A percentile compares a stretch with the other conserved stretches of the same genome.
Conservation (phyloP, 2,888 invertebrate genomes). For the Cremastobaeus sp. region DNA sequence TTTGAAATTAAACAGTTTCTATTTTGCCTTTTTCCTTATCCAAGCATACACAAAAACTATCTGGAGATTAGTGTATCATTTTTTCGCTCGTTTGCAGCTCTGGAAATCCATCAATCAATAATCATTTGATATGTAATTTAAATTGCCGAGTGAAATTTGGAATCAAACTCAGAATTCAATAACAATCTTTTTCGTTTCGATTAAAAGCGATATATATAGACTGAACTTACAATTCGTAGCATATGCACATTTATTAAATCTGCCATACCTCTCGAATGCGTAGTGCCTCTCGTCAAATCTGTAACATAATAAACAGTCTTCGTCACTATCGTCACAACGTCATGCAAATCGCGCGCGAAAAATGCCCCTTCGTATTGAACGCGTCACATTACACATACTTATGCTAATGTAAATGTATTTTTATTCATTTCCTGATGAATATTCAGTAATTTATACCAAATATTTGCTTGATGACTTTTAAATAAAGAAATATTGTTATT, state of each 20-base stretch:
- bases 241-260: slow-evolving; percentile 39
- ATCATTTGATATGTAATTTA: neutral
- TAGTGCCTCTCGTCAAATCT: slow-evolving; percentile 78
- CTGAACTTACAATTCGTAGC: slow-evolving; percentile 42
- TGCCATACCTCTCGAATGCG: slow-evolving; percentile 77
- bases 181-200: no score
- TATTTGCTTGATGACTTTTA: no score
- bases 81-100: neutral
- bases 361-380: slow-evolving; percentile 34
- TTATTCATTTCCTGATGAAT: slow-evolving; percentile 20
- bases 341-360: slow-evolving; percentile 37
- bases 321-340: slow-evolving; percentile 61
- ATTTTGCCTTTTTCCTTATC: slow-evolving; percentile 18
- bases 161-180: neutral
- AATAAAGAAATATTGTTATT: no score
- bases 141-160: neutral
- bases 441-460: slow-evolving; percentile 19
- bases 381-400: slow-evolving; percentile 31
- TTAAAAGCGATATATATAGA: no score
- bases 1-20: slow-evolving; percentile 41
- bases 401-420: slow-evolving; percentile 31
- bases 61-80: slow-evolving; percentile 20
- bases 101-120: neutral
- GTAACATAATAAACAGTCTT: slow-evolving; percentile 72
- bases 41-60: slow-evolving; percentile 29